Conservation (phyloP, 2,888 invertebrate genomes). For the Allacma fusca region DNA sequence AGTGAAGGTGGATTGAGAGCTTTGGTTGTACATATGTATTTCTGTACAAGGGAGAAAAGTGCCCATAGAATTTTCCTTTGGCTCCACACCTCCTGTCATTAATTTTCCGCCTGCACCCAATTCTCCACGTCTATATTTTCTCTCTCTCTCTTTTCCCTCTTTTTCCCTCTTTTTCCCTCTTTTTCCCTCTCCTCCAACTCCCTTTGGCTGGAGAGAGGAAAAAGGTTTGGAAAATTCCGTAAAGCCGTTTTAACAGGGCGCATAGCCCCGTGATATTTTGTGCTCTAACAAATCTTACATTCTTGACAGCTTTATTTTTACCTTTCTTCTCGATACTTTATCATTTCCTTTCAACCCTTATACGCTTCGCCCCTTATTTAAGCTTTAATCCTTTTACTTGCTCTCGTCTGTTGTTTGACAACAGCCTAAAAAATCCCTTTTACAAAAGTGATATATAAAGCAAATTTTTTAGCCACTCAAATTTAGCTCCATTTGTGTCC, state of each 20-base stretch:
- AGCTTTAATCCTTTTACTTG: no score
- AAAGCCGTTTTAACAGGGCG: not conserved
- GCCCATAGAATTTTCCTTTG: no score
- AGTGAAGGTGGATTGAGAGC: no score
- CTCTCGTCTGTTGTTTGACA: no score
- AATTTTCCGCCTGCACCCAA: not conserved
- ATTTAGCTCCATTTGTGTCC: no score
- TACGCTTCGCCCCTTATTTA: no score
- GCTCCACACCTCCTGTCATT: conserved; percentile 5
- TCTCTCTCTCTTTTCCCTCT: not conserved
- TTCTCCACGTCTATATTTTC: no score
- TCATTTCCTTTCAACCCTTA: conserved; percentile 44
- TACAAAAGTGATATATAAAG: no score
- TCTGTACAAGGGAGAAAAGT: no score
- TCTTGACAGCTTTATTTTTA: conserved; percentile 47
- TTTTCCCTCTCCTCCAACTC: not conserved
- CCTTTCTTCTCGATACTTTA: conserved; percentile 44
- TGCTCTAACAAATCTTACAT: conserved; percentile 44
- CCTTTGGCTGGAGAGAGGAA: not conserved
- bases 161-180: not conserved
- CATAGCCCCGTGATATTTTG: conserved; percentile 38
- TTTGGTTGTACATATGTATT: no score
- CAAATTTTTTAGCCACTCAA: no score
- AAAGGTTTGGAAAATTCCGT: not conserved
- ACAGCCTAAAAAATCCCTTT: no score